Percentiles rank a stretch among this genome's conserved stretches.
Evolutionary conservation across 2,888 invertebrate species (phyloP).

Genomic region (Hartigia nigra): DNA sequence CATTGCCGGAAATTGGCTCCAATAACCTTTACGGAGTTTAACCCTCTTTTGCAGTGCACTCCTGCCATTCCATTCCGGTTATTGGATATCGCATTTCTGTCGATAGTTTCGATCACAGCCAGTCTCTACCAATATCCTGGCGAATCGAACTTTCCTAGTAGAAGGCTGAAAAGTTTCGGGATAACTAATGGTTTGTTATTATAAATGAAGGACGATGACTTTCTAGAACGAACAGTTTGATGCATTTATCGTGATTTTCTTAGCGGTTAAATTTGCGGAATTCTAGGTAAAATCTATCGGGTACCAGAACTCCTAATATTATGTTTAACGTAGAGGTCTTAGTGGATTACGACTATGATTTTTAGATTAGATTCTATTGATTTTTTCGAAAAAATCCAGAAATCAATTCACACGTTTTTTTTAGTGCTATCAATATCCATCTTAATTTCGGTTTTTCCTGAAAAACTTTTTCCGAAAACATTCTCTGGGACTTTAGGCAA

Average conservation of each 20-base stretch:
- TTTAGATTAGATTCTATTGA: neutral
- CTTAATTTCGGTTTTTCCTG: neutral
- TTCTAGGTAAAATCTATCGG: neutral
- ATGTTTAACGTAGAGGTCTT: no score
- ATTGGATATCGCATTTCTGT: conserved; percentile 11
- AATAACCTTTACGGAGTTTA: neutral
- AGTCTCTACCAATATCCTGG: neutral
- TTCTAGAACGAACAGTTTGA: neutral
- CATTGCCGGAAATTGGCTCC: neutral
- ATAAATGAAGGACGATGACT: neutral
- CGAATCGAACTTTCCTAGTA: neutral
- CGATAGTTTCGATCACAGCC: conserved; percentile 17
- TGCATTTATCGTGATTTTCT: neutral
- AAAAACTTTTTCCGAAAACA: neutral
- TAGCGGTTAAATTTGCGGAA: neutral
- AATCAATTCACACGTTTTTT: neutral
- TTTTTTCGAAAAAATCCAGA: neutral
- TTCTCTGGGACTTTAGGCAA: neutral
- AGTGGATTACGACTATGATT: neutral
- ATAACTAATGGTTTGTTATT: neutral
- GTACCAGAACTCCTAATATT: neutral
- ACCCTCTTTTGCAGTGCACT: neutral
- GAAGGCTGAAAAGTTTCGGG: neutral
- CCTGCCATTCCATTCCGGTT: conserved; percentile 7
- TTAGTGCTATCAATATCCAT: neutral